phyloP scores from a whole-genome alignment of 2,797 vertebrate genomes.

The Alca torda region DNA sequence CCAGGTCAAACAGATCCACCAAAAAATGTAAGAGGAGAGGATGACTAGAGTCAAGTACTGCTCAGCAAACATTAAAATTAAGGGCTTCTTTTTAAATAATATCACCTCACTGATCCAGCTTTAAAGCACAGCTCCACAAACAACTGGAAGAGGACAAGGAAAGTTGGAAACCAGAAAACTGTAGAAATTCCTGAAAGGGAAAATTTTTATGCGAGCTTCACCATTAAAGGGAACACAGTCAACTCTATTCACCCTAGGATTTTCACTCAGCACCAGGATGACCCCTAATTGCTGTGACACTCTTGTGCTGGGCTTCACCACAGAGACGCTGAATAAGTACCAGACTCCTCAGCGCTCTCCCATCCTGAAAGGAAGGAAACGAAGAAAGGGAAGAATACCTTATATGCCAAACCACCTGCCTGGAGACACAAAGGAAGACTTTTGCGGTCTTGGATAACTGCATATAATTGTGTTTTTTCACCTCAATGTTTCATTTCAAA shows the following conservation, averaged over 20 bases:
- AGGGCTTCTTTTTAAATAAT: neutral
- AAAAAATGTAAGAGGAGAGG: neutral
- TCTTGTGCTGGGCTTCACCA: neutral
- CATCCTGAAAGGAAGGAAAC: neutral
- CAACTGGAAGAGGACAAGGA: neutral
- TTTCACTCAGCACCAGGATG: neutral
- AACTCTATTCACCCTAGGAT: neutral
- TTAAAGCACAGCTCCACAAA: neutral
- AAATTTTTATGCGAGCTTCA: neutral
- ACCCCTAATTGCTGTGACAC: neutral
- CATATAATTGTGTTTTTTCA: neutral
- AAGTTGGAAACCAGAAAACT: neutral
- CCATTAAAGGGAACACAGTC: neutral
- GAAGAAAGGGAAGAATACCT: neutral
- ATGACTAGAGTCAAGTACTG: neutral
- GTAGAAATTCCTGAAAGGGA: neutral
- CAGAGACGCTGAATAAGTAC: neutral
- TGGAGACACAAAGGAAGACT: neutral
- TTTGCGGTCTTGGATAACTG: neutral
- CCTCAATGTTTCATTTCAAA: neutral
- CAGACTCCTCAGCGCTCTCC: neutral
- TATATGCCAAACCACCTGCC: neutral
- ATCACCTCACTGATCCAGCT: neutral
- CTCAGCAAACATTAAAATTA: neutral
- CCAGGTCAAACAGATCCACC: neutral